A percentile compares a stretch with the other conserved stretches of the same genome.
Evolutionary conservation across 1,140 invertebrate species (phyloP).

Genomic region (Drosophila gunungcola): DNA sequence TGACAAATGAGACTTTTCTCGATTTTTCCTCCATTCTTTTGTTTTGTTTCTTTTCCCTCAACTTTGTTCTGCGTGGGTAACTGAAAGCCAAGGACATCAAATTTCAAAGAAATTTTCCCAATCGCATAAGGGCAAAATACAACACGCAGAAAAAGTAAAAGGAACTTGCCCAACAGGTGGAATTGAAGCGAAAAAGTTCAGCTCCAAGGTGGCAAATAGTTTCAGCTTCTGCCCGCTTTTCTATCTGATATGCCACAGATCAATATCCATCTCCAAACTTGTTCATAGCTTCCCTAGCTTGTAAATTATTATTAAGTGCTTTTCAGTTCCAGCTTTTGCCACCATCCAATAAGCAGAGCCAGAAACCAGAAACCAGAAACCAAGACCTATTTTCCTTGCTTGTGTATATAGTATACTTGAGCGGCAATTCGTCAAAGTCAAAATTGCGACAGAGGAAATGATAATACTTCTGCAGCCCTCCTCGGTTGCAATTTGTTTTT

Average conservation of each 20-base stretch:
- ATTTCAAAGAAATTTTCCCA: slow-evolving; percentile 42
- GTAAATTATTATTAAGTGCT: slow-evolving; percentile 76
- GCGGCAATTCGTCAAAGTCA: slow-evolving; percentile 77
- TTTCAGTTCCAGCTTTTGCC: slow-evolving; percentile 60
- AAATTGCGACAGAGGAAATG: slow-evolving; percentile 66
- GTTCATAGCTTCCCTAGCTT: slow-evolving; percentile 15
- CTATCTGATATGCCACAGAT: background rate
- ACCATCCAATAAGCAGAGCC: slow-evolving; percentile 23
- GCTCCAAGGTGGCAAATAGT: slow-evolving; percentile 11
- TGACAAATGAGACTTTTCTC: slow-evolving; percentile 22
- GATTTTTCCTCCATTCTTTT: slow-evolving; percentile 5
- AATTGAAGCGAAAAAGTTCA: background rate
- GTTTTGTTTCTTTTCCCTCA: slow-evolving; percentile 1
- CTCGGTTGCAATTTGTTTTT: slow-evolving; percentile 62
- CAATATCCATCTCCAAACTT: background rate
- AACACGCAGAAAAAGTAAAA: too few relatives aligned
- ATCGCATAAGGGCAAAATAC: background rate
- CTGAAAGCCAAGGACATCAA: slow-evolving; percentile 35
- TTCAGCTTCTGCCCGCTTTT: background rate
- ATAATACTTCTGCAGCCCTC: slow-evolving; percentile 61
- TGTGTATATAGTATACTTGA: slow-evolving; percentile 25
- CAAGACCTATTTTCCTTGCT: background rate
- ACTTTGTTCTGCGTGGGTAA: slow-evolving; percentile 11
- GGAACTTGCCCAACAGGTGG: slow-evolving; percentile 14
- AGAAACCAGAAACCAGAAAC: background rate